Evolutionary conservation across 2,888 invertebrate genomes (phyloP), one percentile per base, ranked within the genome.

Genomic region (Cephus spinipes): DNA sequence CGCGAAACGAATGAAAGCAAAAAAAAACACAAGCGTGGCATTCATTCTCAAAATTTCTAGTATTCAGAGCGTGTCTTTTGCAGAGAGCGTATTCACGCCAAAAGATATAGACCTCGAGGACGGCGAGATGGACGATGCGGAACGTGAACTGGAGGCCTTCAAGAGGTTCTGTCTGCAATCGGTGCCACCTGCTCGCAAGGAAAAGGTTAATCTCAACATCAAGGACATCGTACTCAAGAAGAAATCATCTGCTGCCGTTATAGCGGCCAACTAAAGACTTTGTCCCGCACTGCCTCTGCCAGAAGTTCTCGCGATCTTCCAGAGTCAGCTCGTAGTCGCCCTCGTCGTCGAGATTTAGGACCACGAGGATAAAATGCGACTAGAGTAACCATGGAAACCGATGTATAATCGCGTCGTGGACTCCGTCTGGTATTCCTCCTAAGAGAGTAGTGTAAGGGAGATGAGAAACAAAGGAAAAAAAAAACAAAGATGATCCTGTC

Each of bases 91-190:
- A 81, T 97, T 97, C 93, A 94, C 95, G 85, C 97, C 96, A 73
- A 96, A 96, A 92, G 95, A 96, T 89, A 94, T 94, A 85, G 95
- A 96, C 91, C 93, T 96, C 81, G 96, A 97, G 90, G 94, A 96
- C 83, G 96, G 95, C 31, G 94, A 95, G 69, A 93, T 97, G 88
- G 97, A 97, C 89, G 95, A 95, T 78, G 95, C 95, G 68, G 97
- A 97, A 87, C 92, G 96, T 3, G 97, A 97, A 90, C 93, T 97
- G 82, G 97, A 97, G 89, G 96, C 96, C 2, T 97, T 97, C 92
- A 97, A 98, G 91, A 94, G 97, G 32, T 97, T 96, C 92, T 97
- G 96, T 85, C 95, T 96, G 88, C 96, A 96, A 90, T 97, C 96
- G 82, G 95, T 96, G 82, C 95, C 96, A 76, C 94, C 95, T 0